Conservation (phyloP, 2,113 vertebrate species). For the Esox niger region DNA sequence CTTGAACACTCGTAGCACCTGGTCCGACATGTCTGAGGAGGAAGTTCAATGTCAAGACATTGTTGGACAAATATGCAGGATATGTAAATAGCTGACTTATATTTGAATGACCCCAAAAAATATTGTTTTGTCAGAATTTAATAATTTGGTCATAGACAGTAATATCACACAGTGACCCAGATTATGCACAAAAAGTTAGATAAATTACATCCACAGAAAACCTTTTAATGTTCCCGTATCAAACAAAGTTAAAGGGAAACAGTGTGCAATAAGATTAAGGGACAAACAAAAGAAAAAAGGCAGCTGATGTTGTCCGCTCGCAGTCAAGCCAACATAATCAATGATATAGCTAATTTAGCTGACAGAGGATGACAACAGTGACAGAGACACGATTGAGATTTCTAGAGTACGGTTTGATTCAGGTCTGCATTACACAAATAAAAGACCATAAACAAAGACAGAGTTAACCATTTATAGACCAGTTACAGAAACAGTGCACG, state of each 20-base stretch:
- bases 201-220: neutral
- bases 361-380: too few species aligned
- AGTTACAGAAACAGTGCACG: neutral
- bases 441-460: neutral
- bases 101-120: neutral
- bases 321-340: too few species aligned
- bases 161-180: neutral
- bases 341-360: too few species aligned
- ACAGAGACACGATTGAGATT: too few species aligned
- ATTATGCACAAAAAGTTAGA: neutral
- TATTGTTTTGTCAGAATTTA: neutral
- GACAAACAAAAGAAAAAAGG: too few species aligned
- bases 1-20: conserved; percentile 94
- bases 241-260: neutral
- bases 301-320: too few species aligned
- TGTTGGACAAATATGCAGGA: too few species aligned
- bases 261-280: too few species aligned
- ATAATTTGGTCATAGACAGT: neutral
- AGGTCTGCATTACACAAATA: neutral
- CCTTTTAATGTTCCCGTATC: neutral
- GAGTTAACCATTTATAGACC: neutral
- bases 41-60: too few species aligned
- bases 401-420: neutral
- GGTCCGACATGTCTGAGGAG: conserved; percentile 88
- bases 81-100: neutral